Conservation (phyloP, 2,888 invertebrate genomes). For the Xanthorhoe designata region DNA sequence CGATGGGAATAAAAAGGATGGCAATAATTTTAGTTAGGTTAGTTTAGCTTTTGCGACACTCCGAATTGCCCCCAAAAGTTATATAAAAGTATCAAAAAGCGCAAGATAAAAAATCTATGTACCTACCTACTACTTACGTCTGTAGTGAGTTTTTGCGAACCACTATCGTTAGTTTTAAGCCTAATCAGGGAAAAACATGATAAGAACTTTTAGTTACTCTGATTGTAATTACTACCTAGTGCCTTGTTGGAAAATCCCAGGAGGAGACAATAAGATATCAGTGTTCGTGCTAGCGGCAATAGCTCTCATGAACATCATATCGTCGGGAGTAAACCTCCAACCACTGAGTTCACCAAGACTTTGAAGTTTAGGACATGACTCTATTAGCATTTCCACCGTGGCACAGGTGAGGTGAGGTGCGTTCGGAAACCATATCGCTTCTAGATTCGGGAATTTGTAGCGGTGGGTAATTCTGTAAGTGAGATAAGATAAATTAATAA, state of each 20-base stretch:
- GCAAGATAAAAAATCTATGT: background rate
- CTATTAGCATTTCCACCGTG: conserved; percentile 88
- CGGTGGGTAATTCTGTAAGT: conserved; percentile 87
- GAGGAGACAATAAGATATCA: conserved; percentile 87
- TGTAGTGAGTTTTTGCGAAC: background rate
- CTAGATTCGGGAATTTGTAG: conserved; percentile 86
- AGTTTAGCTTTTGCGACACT: too few species aligned
- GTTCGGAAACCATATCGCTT: conserved; percentile 89
- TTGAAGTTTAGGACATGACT: conserved; percentile 87
- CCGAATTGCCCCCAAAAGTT: too few species aligned
- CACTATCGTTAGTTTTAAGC: background rate
- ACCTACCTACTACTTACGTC: too few species aligned
- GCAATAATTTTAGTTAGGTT: too few species aligned
- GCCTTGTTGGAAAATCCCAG: conserved; percentile 83
- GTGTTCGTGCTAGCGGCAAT: conserved; percentile 88
- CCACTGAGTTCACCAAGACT: conserved; percentile 88
- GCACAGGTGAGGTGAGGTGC: conserved; percentile 87
- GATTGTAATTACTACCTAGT: conserved; percentile 27
- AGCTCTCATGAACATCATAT: conserved; percentile 88
- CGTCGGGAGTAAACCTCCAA: conserved; percentile 88
- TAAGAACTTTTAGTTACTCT: background rate
- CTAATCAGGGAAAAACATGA: background rate
- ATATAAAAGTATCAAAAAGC: background rate
- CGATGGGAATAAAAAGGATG: too few species aligned
- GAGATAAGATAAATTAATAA: background rate